Conservation (phyloP, 2,113 vertebrate species). For the Actenoides hombroni region DNA sequence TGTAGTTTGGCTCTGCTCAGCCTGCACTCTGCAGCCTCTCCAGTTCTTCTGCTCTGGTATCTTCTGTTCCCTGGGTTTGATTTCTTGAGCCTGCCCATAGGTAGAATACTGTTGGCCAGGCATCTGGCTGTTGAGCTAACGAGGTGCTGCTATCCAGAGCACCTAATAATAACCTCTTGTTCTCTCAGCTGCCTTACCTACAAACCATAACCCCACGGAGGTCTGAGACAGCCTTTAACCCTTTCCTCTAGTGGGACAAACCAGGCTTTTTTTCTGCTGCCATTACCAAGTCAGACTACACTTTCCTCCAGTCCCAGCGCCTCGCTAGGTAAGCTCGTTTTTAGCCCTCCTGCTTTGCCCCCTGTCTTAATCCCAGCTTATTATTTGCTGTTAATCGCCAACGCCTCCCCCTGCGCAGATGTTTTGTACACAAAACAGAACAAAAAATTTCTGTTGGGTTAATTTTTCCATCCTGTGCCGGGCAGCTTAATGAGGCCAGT, state of each 20-base stretch:
- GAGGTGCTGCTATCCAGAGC: not conserved
- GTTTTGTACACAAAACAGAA: not conserved
- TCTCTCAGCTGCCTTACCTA: not conserved
- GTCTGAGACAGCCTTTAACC: not conserved
- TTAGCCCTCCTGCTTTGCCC: not conserved
- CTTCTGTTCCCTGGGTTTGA: not conserved
- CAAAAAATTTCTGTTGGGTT: not conserved
- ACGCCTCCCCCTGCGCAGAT: not conserved
- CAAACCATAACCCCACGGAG: not conserved
- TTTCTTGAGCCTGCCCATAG: not conserved
- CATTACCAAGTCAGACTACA: not conserved
- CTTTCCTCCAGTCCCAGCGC: not conserved
- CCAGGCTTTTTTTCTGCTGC: not conserved
- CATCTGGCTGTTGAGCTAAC: not conserved
- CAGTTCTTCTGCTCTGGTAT: not conserved
- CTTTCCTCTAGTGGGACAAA: not conserved
- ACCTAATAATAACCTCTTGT: not conserved
- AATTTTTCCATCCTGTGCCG: not conserved
- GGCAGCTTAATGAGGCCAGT: slow-evolving; percentile 35
- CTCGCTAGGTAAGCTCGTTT: not conserved
- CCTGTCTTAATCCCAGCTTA: not conserved
- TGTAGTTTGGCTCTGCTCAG: not conserved
- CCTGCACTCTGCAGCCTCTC: not conserved
- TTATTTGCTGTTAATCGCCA: not conserved
- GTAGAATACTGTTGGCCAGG: not conserved